phyloP scores from a whole-genome alignment of 2,797 vertebrate species.

The Buceros bicornis region DNA sequence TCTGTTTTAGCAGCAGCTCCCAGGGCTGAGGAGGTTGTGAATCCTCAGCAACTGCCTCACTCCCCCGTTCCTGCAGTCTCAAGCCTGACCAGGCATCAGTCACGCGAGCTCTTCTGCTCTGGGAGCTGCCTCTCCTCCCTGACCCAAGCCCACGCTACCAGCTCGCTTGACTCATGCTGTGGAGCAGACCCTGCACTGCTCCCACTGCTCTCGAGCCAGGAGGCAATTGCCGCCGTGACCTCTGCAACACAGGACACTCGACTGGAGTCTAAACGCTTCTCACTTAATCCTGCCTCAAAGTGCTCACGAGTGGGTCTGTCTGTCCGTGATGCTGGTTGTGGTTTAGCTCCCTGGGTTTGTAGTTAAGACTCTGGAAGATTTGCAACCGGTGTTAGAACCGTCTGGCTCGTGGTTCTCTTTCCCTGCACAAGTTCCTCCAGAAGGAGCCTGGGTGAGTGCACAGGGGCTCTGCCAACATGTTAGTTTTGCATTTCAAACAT shows the following conservation, averaged over 20 bases:
- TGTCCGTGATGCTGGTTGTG: background rate
- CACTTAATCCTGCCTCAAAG: background rate
- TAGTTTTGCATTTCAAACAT: rapidly evolving
- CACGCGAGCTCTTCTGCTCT: background rate
- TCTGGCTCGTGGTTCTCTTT: background rate
- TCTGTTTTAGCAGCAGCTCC: background rate
- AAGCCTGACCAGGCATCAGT: background rate
- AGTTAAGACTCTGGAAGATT: background rate
- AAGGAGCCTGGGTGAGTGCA: background rate
- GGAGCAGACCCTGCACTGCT: rapidly evolving
- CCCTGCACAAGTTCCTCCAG: rapidly evolving
- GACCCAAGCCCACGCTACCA: background rate
- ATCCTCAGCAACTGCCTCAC: background rate
- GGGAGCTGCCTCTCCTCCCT: background rate
- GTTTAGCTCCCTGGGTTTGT: background rate
- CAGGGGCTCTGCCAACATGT: background rate
- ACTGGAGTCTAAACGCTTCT: background rate
- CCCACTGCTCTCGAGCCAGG: rapidly evolving
- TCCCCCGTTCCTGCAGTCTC: background rate
- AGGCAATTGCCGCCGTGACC: background rate
- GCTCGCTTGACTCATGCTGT: rapidly evolving
- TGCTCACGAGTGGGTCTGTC: background rate
- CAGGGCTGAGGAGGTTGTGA: background rate
- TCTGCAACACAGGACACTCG: background rate
- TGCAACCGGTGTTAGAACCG: rapidly evolving